Percentiles rank a stretch among this genome's conserved stretches.
phyloP scores from a whole-genome alignment of 2,113 vertebrate genomes.

The Octodon degus region DNA sequence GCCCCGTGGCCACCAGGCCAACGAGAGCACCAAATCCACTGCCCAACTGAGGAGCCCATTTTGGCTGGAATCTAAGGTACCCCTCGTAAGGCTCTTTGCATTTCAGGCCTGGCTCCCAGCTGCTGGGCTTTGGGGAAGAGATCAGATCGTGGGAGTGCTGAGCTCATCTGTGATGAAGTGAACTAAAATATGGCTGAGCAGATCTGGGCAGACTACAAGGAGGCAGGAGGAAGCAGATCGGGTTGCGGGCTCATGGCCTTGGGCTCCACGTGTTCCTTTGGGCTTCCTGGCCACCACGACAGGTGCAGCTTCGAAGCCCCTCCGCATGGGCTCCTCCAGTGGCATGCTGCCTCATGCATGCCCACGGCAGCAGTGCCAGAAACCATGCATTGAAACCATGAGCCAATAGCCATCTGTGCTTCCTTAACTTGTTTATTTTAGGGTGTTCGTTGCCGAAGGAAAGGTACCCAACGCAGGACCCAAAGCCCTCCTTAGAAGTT shows the following conservation, averaged over 20 bases:
- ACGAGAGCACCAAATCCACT: background rate
- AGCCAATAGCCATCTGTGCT: too few relatives aligned
- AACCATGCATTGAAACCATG: background rate
- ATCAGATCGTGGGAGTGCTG: background rate
- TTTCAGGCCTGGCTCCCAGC: background rate
- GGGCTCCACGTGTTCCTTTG: background rate
- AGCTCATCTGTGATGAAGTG: background rate
- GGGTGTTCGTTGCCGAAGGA: background rate
- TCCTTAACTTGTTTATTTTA: background rate
- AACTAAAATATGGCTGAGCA: background rate
- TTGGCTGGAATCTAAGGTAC: background rate
- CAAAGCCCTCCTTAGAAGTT: background rate
- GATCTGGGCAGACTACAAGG: background rate
- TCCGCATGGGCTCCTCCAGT: background rate
- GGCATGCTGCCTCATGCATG: background rate
- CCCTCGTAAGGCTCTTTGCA: background rate
- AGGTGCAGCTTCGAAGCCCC: fast-evolving
- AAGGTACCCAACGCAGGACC: background rate
- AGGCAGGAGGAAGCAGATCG: too few relatives aligned
- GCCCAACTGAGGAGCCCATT: background rate
- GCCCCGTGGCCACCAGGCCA: conserved; percentile 9
- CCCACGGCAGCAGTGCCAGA: background rate
- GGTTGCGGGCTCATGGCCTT: background rate
- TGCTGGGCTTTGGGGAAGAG: background rate
- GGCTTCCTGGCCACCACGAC: background rate